These are phyloP conservation scores for Catharus ustulatus DNA, from an alignment of 2,797 vertebrate genomes.

Conservation along the genomic window DNA sequence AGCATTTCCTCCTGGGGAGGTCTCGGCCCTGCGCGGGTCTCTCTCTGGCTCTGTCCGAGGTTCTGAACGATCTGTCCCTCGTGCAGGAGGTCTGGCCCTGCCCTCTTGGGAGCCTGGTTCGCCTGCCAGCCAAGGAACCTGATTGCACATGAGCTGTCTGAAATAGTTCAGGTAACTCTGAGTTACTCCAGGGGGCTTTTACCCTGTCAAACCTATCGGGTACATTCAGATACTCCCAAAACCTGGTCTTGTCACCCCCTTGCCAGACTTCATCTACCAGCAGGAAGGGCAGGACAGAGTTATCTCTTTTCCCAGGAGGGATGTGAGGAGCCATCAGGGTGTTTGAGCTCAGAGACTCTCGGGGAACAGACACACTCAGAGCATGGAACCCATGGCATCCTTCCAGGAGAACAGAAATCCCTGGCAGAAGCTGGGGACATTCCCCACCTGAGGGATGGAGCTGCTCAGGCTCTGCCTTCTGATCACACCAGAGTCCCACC, in stretches of 20 bases:
- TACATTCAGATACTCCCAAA: not conserved
- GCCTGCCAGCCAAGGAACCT: not conserved
- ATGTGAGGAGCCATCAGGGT: not conserved
- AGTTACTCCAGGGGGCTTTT: not conserved
- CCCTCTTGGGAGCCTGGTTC: fast-evolving
- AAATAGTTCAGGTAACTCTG: not conserved
- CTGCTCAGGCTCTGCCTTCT: not conserved
- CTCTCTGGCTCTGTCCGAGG: not conserved
- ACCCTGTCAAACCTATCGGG: not conserved
- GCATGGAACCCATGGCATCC: not conserved
- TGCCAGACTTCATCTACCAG: not conserved
- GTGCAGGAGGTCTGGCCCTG: not conserved
- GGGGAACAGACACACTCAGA: not conserved
- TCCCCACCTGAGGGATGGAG: too few species aligned
- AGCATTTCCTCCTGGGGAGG: not conserved
- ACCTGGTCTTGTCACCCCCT: not conserved
- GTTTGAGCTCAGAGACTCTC: not conserved
- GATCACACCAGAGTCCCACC: not conserved
- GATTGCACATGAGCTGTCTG: not conserved
- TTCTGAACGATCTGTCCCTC: not conserved
- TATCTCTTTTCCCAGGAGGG: not conserved
- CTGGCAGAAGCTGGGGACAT: too few species aligned
- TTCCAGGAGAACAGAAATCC: not conserved
- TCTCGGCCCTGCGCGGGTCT: not conserved
- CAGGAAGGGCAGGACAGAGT: not conserved